Evolutionary conservation across 1,140 invertebrate genomes (phyloP).

Genomic region (Steinernema feltiae): DNA sequence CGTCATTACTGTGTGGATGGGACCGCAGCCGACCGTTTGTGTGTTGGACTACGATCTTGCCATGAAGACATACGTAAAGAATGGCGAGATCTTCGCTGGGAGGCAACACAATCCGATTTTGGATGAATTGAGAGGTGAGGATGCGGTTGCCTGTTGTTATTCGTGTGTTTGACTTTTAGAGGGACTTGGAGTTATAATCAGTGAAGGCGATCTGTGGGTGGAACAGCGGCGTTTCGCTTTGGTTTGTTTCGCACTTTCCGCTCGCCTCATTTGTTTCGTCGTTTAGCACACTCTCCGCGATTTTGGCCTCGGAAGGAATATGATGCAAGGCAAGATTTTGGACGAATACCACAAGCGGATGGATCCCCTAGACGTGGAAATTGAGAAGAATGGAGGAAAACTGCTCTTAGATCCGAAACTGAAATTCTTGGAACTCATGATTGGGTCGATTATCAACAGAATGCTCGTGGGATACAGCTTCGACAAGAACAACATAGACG

Average conservation of each 20-base stretch:
- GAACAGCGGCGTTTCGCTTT: conserved; percentile 75
- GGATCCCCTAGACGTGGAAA: neutral
- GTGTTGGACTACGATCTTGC: conserved; percentile 14
- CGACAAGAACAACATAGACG: neutral
- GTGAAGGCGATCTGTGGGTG: conserved; percentile 66
- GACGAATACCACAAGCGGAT: conserved; percentile 34
- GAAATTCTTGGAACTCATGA: neutral
- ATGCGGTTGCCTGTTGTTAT: neutral
- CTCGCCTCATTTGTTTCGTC: conserved; percentile 71
- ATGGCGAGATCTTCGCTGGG: conserved; percentile 8
- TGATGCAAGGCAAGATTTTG: conserved; percentile 62
- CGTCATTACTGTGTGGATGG: conserved; percentile 21
- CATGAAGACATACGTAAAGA: conserved; percentile 20
- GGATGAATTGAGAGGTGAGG: conserved; percentile 16
- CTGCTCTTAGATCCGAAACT: neutral
- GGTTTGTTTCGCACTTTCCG: too few relatives aligned
- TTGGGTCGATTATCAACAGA: neutral
- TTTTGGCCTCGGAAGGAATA: conserved; percentile 67
- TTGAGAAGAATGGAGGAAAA: neutral
- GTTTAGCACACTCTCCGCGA: conserved; percentile 69
- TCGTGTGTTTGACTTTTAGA: conserved; percentile 21
- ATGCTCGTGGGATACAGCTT: conserved; percentile 2
- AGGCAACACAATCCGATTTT: neutral
- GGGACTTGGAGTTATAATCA: conserved; percentile 49
- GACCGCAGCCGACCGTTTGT: conserved; percentile 6